A percentile compares a stretch with the other conserved stretches of the same genome.
Evolutionary conservation across 2,113 vertebrate genomes (phyloP).

Genomic region (Taxidea taxus): DNA sequence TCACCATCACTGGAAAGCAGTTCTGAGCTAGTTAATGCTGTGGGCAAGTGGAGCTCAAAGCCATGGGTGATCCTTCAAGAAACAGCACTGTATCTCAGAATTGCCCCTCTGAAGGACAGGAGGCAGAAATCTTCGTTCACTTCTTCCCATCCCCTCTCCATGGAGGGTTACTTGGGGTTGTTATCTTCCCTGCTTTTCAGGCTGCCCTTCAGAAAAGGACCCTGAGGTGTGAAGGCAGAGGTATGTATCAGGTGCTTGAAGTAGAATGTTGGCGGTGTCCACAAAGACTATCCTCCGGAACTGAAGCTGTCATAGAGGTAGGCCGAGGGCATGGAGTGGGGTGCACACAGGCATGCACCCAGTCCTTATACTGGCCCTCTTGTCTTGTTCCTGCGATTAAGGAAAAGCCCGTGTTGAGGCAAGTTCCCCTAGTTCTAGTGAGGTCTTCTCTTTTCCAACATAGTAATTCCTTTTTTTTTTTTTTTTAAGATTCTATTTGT

Average conservation of each 20-base stretch:
- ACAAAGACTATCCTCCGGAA: neutral
- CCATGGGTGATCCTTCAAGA: neutral
- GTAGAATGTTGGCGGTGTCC: neutral
- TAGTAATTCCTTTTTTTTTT: neutral
- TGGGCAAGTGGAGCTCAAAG: neutral
- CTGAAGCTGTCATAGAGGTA: neutral
- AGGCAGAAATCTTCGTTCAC: neutral
- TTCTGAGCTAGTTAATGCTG: neutral
- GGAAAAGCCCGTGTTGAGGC: neutral
- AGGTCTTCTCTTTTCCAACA: neutral
- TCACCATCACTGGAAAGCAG: neutral
- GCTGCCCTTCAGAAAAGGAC: neutral
- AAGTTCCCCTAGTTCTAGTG: neutral
- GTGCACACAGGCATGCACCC: neutral
- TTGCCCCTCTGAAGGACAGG: neutral
- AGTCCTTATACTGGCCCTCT: neutral
- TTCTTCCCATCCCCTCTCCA: neutral
- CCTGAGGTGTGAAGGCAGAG: neutral
- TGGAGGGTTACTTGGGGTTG: neutral
- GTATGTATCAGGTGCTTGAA: too few relatives aligned
- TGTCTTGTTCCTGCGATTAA: neutral
- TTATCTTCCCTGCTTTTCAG: neutral
- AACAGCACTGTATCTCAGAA: neutral
- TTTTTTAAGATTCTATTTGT: neutral
- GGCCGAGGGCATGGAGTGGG: accelerated